Evolutionary conservation across 2,888 invertebrate genomes (phyloP).

Genomic region (Netelia inedita): DNA sequence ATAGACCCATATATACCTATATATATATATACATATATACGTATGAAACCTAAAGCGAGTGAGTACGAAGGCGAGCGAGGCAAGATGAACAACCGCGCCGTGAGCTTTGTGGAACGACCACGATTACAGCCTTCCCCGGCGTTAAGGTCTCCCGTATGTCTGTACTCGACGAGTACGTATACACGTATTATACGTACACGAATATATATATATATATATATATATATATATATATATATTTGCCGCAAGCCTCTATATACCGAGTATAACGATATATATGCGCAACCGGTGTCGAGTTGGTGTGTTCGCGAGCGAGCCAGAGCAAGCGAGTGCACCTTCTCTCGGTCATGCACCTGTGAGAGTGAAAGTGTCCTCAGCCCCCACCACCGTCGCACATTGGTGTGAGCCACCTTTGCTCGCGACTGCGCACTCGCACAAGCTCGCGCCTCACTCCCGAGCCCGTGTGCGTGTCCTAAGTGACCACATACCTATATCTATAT

Average conservation of each 20-base stretch:
- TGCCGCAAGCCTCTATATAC: neutral
- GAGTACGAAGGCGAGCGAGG: slow-evolving; percentile 37
- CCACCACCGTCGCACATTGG: slow-evolving; percentile 50
- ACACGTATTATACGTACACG: neutral
- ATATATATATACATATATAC: slow-evolving; percentile 26
- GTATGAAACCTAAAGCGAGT: neutral
- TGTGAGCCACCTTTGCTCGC: slow-evolving; percentile 27
- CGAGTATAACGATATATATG: neutral
- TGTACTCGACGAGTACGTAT: too few relatives aligned
- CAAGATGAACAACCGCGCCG: slow-evolving; percentile 60
- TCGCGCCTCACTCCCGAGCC: neutral
- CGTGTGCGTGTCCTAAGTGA: neutral
- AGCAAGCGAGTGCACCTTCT: slow-evolving; percentile 73
- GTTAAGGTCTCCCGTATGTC: slow-evolving; percentile 71
- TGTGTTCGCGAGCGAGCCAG: slow-evolving; percentile 30
- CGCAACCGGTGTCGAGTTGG: slow-evolving; percentile 33
- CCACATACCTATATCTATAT: neutral
- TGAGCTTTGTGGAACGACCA: slow-evolving; percentile 76
- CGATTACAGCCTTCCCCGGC: slow-evolving; percentile 74
- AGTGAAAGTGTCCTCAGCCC: slow-evolving; percentile 83
- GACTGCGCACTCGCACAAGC: neutral
- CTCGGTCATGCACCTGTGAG: slow-evolving; percentile 85
- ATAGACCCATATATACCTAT: slow-evolving; percentile 15
- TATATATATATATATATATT: slow-evolving; percentile 2
- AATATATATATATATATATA: slow-evolving; percentile 5